Evolutionary conservation across 2,113 vertebrate genomes (phyloP), one percentile per base, ranked within the genome.

Genomic region (Rhabdomys dilectus): DNA sequence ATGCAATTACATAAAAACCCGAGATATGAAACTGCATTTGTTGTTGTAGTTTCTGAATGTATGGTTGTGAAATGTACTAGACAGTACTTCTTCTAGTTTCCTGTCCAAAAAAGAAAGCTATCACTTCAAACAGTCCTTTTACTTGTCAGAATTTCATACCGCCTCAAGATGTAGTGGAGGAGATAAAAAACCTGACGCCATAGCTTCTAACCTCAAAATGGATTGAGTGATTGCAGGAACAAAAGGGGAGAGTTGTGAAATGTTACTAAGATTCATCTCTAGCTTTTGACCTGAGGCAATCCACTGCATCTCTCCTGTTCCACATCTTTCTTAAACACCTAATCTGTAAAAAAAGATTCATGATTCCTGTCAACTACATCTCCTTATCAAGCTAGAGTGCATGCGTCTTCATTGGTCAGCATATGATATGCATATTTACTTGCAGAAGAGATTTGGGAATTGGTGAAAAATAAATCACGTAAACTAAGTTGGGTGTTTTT

Each of bases 181-280:
- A 92, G 66, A 97, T 91, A 96, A 93, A 95, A 72, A 93, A 66
- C 84, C 48, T 87, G 77, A 82, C 4, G 42, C 85, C 56, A 93
- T 22, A 89, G 91, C 82, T 96, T 90, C 87, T 81, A 94, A 3
- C 88, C 77, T 93, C 97, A 95, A 91, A 96, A 89, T 92, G 82
- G 53, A 96, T 75, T 95, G 93, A 96, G 60, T 84, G 92, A 95
- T 96, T 95, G 19, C 24, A 95, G 68, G 90, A 91, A 94, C 88
- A 97, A 93, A 96, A 86, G 62, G 62, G 16, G 62, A 96, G 89
- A 97, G 94, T 97, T 96, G 95, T 91, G 91, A 92, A 94, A 64
- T 42, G 51, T 95, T 78, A 36, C 80, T 73, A 70, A 80, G 72
- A 97, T 90, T 96, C 76, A 95, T 95, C 9, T 86, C 93, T 91